phyloP scores from a whole-genome alignment of 2,797 vertebrate species.

The Allobates femoralis region DNA sequence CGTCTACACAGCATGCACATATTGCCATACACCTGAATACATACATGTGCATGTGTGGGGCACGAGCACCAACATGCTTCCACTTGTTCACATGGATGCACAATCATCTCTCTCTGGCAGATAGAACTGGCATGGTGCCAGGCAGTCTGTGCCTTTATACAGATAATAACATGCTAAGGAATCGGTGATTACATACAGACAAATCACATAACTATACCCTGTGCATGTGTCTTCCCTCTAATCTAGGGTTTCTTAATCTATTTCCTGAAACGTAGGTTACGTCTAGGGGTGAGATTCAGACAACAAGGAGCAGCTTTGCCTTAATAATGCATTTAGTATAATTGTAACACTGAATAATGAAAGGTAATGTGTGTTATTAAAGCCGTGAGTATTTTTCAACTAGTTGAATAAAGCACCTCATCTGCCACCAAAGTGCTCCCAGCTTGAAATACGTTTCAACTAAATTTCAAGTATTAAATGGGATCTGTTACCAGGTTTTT shows the following conservation, averaged over 20 bases:
- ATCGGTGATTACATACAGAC: constrained; percentile 52
- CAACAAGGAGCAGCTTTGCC: too few relatives aligned
- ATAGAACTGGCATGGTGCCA: constrained; percentile 43
- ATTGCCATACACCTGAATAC: constrained; percentile 43
- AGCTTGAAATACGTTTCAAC: too few relatives aligned
- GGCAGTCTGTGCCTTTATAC: constrained; percentile 43
- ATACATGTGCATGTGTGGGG: constrained; percentile 26
- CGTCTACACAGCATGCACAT: constrained; percentile 35
- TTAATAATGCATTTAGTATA: neutral
- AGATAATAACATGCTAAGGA: constrained; percentile 52
- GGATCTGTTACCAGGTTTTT: too few relatives aligned
- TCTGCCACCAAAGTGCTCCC: neutral
- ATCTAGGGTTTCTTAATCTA: neutral
- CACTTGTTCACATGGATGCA: constrained; percentile 23
- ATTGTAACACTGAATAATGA: neutral
- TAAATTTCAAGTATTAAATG: neutral
- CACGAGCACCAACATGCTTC: constrained; percentile 19
- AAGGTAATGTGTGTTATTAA: neutral
- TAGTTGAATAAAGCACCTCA: neutral
- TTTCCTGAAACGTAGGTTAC: neutral
- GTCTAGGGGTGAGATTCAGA: neutral
- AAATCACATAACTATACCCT: constrained; percentile 59
- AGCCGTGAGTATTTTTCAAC: neutral
- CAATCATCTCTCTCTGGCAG: constrained; percentile 12
- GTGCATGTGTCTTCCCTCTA: constrained; percentile 38